A percentile compares a stretch with the other conserved stretches of the same genome.
phyloP scores from a whole-genome alignment of 2,113 vertebrate species.

The Pedionomus torquatus region DNA sequence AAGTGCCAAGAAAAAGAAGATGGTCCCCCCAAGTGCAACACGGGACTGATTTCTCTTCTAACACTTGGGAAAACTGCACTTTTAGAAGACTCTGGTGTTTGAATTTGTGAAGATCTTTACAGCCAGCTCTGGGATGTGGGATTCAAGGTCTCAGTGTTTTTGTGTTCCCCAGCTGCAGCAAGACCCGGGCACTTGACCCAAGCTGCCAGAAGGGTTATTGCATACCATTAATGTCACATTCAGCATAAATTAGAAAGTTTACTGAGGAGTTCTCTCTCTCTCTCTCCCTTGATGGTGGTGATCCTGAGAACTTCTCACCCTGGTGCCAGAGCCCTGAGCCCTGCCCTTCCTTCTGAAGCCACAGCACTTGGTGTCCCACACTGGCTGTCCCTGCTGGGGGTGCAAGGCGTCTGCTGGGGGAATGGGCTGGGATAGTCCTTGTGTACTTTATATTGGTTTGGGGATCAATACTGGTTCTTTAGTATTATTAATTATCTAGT shows the following conservation, averaged over 20 bases:
- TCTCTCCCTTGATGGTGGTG: not conserved
- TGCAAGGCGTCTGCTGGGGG: not conserved
- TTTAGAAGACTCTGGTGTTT: not conserved
- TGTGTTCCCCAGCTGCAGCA: not conserved
- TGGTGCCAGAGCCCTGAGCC: not conserved
- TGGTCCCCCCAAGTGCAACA: not conserved
- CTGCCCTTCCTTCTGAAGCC: not conserved
- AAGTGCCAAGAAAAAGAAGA: not conserved
- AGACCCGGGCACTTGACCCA: not conserved
- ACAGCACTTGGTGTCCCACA: not conserved
- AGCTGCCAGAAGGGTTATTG: not conserved
- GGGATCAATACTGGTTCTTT: not conserved
- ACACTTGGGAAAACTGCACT: not conserved
- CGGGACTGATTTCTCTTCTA: not conserved
- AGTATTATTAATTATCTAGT: not conserved
- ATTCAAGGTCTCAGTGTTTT: not conserved
- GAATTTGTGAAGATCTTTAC: not conserved
- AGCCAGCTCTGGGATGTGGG: not conserved
- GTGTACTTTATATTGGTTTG: not conserved
- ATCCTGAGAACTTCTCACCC: not conserved
- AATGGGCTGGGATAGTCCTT: not conserved
- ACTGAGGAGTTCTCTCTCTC: not conserved
- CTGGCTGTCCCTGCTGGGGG: not conserved
- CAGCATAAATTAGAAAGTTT: not conserved
- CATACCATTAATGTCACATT: not conserved